A percentile compares a stretch with the other conserved stretches of the same genome.
Evolutionary conservation across 2,797 vertebrate genomes (phyloP).

Genomic region (Carcharodon carcharias): DNA sequence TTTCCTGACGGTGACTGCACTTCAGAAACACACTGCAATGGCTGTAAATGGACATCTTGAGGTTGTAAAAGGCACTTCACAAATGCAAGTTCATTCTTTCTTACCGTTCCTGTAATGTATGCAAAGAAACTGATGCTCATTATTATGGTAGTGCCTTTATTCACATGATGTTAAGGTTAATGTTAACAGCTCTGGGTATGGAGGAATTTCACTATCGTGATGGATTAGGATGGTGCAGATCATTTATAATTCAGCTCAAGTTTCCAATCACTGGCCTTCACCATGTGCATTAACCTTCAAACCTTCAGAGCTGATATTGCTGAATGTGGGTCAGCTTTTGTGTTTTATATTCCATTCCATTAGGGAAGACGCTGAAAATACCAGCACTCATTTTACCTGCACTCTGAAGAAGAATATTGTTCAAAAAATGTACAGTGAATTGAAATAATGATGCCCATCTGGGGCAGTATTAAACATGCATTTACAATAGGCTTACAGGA

Average conservation of each 20-base stretch:
- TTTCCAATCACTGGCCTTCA: background rate
- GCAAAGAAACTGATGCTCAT: background rate
- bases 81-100: background rate
- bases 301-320: background rate
- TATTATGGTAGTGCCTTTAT: background rate
- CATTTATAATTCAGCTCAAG: conserved; percentile 8
- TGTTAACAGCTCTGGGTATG: background rate
- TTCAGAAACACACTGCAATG: no score
- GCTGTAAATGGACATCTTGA: background rate
- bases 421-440: background rate
- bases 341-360: conserved; percentile 29
- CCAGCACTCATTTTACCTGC: background rate
- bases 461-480: background rate
- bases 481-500: background rate
- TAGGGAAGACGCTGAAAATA: background rate
- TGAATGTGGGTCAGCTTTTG: conserved; percentile 15
- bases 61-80: background rate
- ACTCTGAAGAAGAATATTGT: background rate
- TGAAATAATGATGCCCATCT: conserved; percentile 19
- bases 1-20: background rate
- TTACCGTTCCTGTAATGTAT: background rate
- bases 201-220: background rate
- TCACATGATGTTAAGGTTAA: background rate
- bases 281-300: conserved; percentile 2
- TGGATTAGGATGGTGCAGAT: background rate